Evolutionary conservation across 2,888 invertebrate species (phyloP).

Genomic region (Lepidochitona cinerea): DNA sequence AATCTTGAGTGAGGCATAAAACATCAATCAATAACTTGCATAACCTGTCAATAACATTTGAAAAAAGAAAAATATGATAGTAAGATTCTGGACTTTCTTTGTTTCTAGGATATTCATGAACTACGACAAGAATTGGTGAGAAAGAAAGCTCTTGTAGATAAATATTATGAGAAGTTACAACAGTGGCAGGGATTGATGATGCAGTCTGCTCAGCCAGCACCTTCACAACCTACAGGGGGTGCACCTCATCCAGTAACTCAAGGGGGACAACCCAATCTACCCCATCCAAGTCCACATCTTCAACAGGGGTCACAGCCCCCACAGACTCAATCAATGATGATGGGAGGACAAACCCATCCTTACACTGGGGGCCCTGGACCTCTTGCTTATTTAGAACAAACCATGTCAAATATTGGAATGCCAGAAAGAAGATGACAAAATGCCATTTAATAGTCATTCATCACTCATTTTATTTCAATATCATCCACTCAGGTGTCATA

Average conservation of each 20-base stretch:
- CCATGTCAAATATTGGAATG: slow-evolving; percentile 91
- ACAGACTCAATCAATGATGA: slow-evolving; percentile 25
- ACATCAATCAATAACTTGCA: too few relatives aligned
- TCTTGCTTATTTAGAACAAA: slow-evolving; percentile 89
- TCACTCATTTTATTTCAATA: too few relatives aligned
- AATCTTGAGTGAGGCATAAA: too few relatives aligned
- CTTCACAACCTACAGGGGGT: background rate
- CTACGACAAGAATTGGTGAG: slow-evolving; percentile 85
- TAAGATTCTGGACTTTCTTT: too few relatives aligned
- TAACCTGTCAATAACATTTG: background rate
- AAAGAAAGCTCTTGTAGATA: slow-evolving; percentile 90
- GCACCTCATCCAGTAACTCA: slow-evolving; percentile 17
- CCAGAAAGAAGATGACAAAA: slow-evolving; percentile 78
- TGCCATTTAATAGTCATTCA: too few relatives aligned
- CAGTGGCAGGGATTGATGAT: slow-evolving; percentile 88
- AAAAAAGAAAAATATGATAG: too few relatives aligned
- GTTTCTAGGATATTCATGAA: slow-evolving; percentile 83
- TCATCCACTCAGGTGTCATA: too few relatives aligned
- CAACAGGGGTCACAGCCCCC: slow-evolving; percentile 30
- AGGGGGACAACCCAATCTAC: slow-evolving; percentile 17
- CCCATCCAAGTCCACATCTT: slow-evolving; percentile 16
- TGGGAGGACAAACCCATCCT: slow-evolving; percentile 9
- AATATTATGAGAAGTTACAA: slow-evolving; percentile 91
- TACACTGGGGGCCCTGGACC: slow-evolving; percentile 75
- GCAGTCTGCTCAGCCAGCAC: slow-evolving; percentile 20